phyloP scores from a whole-genome alignment of 2,888 invertebrate species.

The Spialia ferax region DNA sequence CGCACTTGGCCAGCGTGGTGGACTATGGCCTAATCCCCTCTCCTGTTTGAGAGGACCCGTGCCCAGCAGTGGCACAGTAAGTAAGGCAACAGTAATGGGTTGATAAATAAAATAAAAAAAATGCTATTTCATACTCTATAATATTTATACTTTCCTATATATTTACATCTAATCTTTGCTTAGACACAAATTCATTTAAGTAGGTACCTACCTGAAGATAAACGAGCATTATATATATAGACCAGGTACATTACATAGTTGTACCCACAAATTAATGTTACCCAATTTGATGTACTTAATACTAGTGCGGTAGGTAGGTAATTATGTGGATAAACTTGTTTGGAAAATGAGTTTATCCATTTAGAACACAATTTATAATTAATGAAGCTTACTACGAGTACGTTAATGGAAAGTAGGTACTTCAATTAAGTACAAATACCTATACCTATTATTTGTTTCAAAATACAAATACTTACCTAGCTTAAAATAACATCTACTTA shows the following conservation, averaged over 20 bases:
- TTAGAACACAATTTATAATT: slow-evolving; percentile 16
- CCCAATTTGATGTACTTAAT: slow-evolving; percentile 31
- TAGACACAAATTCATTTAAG: no score
- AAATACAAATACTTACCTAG: no score
- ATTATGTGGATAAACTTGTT: slow-evolving; percentile 20
- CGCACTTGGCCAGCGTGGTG: no score
- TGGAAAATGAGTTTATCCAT: slow-evolving; percentile 25
- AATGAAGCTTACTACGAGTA: slow-evolving; percentile 4
- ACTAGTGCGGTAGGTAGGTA: slow-evolving; percentile 9
- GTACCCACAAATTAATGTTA: slow-evolving; percentile 33
- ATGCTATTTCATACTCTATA: not conserved
- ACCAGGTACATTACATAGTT: not conserved
- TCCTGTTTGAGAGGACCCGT: no score
- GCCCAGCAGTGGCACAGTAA: no score
- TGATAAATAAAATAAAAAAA: no score
- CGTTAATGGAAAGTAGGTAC: not conserved
- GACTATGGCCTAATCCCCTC: no score
- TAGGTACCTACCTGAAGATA: not conserved
- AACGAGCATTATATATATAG: no score
- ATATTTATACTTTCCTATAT: no score
- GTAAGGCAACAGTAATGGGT: no score
- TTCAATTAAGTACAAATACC: not conserved
- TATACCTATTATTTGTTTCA: not conserved
- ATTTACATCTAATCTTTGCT: no score
- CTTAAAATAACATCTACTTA: no score